phyloP scores from a whole-genome alignment of 2,797 vertebrate species.

The Spea hammondii region DNA sequence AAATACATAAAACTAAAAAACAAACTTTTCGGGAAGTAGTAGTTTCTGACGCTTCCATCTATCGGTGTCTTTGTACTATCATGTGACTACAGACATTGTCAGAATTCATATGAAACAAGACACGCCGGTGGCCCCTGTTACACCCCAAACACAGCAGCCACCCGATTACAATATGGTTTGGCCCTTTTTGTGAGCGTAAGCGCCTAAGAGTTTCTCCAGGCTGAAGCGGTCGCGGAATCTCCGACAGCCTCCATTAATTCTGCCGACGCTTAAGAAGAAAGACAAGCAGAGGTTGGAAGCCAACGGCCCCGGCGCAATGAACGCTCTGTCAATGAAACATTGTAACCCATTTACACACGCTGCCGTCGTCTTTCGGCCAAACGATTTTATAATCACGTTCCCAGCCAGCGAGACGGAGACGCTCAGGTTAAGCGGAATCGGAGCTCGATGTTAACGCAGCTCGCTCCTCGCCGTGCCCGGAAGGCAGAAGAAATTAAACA shows the following conservation, averaged over 20 bases:
- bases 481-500: not conserved
- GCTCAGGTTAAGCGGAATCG: slow-evolving; percentile 16
- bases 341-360: slow-evolving; percentile 30
- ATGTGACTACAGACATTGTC: no score
- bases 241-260: slow-evolving; percentile 37
- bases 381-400: slow-evolving; percentile 35
- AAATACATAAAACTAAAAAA: no score
- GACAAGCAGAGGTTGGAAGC: slow-evolving; percentile 32
- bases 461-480: not conserved
- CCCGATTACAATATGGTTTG: no score
- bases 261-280: slow-evolving; percentile 14
- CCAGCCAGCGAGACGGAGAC: not conserved
- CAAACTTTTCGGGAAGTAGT: no score
- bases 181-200: not conserved
- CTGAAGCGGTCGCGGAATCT: slow-evolving; percentile 6
- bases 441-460: not conserved
- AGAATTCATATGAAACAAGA: no score
- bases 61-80: no score
- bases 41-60: no score
- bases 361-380: slow-evolving; percentile 8
- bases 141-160: no score
- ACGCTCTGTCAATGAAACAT: slow-evolving; percentile 27
- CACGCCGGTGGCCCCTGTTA: no score
- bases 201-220: slow-evolving; percentile 5
- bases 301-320: slow-evolving; percentile 22